Conservation (phyloP, 2,888 invertebrate species). For the Aleiodes alternator region DNA sequence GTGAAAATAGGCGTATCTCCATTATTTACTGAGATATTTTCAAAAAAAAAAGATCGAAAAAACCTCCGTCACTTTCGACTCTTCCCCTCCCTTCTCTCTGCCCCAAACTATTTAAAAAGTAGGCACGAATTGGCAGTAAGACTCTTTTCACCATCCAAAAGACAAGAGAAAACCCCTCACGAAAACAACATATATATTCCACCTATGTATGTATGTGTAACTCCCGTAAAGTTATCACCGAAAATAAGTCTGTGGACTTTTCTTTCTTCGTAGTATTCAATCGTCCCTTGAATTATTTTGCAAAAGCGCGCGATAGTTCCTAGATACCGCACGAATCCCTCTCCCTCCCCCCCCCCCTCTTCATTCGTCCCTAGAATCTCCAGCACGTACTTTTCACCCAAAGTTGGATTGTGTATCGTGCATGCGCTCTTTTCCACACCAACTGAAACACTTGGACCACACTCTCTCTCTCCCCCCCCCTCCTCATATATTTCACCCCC, state of each 20-base stretch:
- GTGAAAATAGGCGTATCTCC: too few relatives aligned
- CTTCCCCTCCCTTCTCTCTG: neutral
- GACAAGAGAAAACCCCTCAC: too few relatives aligned
- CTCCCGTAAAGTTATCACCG: constrained; percentile 33
- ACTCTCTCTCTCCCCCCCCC: constrained; percentile 37
- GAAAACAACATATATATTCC: neutral
- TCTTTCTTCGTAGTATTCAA: constrained; percentile 26
- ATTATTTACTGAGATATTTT: too few relatives aligned
- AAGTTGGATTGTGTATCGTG: constrained; percentile 30
- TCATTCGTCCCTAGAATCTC: neutral
- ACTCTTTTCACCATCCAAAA: too few relatives aligned
- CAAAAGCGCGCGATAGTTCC: neutral
- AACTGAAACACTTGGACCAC: constrained; percentile 45
- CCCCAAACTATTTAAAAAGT: neutral
- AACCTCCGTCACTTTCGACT: constrained; percentile 7
- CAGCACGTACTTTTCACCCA: constrained; percentile 29
- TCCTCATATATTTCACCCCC: constrained; percentile 18
- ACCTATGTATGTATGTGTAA: constrained; percentile 17
- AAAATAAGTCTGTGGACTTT: constrained; percentile 17
- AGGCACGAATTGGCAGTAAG: too few relatives aligned
- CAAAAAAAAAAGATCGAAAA: too few relatives aligned
- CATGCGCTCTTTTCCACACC: constrained; percentile 41
- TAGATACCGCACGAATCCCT: neutral
- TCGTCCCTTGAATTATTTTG: constrained; percentile 34
- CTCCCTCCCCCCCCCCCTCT: neutral